These are phyloP conservation scores for Dysmachus trigonus DNA, from an alignment of 2,888 invertebrate genomes.

Conservation along the genomic window DNA sequence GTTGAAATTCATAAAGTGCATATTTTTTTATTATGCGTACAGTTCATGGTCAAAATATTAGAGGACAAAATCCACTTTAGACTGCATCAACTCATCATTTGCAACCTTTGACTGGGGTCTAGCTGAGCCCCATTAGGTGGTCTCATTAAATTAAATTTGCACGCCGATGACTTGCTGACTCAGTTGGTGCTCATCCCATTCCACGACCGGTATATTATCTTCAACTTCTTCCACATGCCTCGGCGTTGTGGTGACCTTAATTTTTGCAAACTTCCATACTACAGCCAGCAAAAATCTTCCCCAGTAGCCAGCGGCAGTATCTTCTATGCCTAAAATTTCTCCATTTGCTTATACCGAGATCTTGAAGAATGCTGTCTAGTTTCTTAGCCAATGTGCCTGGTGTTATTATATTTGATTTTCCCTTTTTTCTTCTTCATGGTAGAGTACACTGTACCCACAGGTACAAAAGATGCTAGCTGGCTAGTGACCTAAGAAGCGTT, in stretches of 20 bases:
- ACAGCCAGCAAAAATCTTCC: not conserved
- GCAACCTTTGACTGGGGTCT: not conserved
- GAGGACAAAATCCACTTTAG: not conserved
- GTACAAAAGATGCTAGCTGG: not conserved
- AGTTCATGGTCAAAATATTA: not conserved
- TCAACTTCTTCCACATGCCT: not conserved
- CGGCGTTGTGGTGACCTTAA: not conserved
- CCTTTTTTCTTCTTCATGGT: constrained; percentile 6
- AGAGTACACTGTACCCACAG: not conserved
- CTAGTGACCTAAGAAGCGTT: not conserved
- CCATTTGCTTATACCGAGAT: not conserved
- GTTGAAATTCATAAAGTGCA: not conserved
- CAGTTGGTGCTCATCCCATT: not conserved
- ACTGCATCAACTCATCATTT: not conserved
- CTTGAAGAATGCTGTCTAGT: not conserved
- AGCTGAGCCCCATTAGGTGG: not conserved
- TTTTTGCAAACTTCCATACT: not conserved
- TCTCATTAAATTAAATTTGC: not conserved
- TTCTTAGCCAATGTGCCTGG: not conserved
- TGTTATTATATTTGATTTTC: not conserved
- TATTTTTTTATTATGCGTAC: not conserved
- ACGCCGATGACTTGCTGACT: not conserved
- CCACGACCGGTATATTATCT: not conserved
- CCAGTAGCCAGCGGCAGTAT: not conserved
- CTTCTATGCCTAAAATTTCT: not conserved